phyloP scores from a whole-genome alignment of 1,140 invertebrate genomes.

The Dinothrombium tinctorium region DNA sequence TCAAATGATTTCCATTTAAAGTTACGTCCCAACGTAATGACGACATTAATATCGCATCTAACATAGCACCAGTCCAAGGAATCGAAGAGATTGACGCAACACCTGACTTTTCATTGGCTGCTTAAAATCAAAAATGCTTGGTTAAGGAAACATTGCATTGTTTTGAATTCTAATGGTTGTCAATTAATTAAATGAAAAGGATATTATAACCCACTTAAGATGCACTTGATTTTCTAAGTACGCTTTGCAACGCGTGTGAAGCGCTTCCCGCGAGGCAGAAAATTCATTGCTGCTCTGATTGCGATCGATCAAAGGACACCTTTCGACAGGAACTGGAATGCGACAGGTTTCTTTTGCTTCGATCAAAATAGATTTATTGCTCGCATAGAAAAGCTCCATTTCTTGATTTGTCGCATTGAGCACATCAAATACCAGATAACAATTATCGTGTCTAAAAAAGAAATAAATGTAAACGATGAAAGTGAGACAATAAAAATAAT shows the following conservation, averaged over 20 bases:
- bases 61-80: constrained; percentile 49
- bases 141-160: no score
- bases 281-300: constrained; percentile 6
- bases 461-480: not conserved
- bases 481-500: not conserved
- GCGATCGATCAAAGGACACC: constrained; percentile 40
- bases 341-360: constrained; percentile 65
- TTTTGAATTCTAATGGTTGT: no score
- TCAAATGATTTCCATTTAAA: constrained; percentile 35
- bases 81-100: constrained; percentile 54
- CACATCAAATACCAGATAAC: constrained; percentile 70
- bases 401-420: constrained; percentile 63
- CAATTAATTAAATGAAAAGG: constrained; percentile 13
- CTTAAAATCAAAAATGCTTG: no score
- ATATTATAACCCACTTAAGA: constrained; percentile 38
- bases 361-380: constrained; percentile 56
- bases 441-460: constrained; percentile 40
- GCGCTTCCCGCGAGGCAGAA: not conserved
- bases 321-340: constrained; percentile 59
- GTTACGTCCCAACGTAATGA: constrained; percentile 61
- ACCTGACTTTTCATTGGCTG: constrained; percentile 39
- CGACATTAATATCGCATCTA: constrained; percentile 63
- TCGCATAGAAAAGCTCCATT: constrained; percentile 65
- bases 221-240: constrained; percentile 57
- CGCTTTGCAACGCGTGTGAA: constrained; percentile 32